phyloP scores from a whole-genome alignment of 2,113 vertebrate species.

The Chlorocebus sabaeus region DNA sequence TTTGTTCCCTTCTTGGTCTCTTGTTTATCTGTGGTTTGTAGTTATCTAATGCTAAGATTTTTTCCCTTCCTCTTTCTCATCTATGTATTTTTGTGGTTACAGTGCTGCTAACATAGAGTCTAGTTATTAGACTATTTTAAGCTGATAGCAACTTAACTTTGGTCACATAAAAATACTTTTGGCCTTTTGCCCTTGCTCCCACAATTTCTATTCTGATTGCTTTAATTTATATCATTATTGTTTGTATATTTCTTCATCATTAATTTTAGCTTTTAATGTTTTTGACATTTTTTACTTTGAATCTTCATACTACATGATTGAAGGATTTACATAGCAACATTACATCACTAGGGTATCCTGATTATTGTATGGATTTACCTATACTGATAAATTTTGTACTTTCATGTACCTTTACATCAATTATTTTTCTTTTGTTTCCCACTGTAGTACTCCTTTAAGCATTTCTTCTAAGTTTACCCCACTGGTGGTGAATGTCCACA shows the following conservation, averaged over 20 bases:
- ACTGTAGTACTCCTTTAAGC: not conserved
- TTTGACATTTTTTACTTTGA: too few relatives aligned
- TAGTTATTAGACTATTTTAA: too few relatives aligned
- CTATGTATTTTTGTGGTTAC: not conserved
- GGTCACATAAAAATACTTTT: too few relatives aligned
- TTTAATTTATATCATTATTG: too few relatives aligned
- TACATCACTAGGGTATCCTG: not conserved
- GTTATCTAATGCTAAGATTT: not conserved
- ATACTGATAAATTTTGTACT: not conserved
- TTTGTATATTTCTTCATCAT: too few relatives aligned
- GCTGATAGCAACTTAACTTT: too few relatives aligned
- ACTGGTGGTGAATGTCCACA: not conserved
- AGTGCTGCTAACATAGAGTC: not conserved
- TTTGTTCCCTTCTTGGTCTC: not conserved
- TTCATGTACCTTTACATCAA: not conserved
- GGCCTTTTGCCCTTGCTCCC: too few relatives aligned
- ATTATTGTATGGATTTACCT: not conserved
- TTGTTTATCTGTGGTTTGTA: not conserved
- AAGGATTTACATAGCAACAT: too few relatives aligned
- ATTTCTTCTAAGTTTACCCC: not conserved
- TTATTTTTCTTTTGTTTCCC: not conserved
- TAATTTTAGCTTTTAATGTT: too few relatives aligned
- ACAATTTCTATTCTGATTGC: too few relatives aligned
- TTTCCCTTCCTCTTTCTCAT: not conserved
- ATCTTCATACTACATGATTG: too few relatives aligned